phyloP scores from a whole-genome alignment of 1,140 invertebrate genomes.

The Hetaerina americana region DNA sequence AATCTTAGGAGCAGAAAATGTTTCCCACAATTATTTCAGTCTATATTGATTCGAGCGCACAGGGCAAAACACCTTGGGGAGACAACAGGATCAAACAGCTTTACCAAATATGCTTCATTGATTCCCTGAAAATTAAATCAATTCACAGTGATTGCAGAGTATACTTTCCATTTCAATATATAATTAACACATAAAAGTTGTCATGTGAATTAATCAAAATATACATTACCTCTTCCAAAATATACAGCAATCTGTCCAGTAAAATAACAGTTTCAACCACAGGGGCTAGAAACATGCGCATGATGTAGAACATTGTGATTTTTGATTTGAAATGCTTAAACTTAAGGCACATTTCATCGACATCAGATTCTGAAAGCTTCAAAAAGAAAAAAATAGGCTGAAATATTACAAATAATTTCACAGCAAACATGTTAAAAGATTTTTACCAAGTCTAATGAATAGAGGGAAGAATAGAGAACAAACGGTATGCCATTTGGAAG shows the following conservation, averaged over 20 bases:
- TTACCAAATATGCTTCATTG: conserved; percentile 46
- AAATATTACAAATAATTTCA: background rate
- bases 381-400: conserved; percentile 21
- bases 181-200: no score
- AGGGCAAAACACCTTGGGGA: conserved; percentile 66
- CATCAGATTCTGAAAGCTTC: conserved; percentile 33
- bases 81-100: conserved; percentile 59
- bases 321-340: conserved; percentile 40
- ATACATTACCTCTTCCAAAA: conserved; percentile 46
- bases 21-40: no score
- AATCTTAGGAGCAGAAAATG: no score
- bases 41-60: no score
- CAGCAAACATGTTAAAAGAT: background rate
- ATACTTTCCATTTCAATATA: background rate
- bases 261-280: conserved; percentile 73
- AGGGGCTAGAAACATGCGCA: conserved; percentile 66
- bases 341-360: conserved; percentile 32
- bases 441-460: no score
- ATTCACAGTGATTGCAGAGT: background rate
- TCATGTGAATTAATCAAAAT: background rate
- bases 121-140: conserved; percentile 30
- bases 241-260: conserved; percentile 68
- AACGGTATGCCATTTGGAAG: no score
- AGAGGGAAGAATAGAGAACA: no score
- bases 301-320: conserved; percentile 65